Percentiles rank a stretch among this genome's conserved stretches.
phyloP scores from a whole-genome alignment of 2,797 vertebrate species.

The Percopsis omiscomaycus region DNA sequence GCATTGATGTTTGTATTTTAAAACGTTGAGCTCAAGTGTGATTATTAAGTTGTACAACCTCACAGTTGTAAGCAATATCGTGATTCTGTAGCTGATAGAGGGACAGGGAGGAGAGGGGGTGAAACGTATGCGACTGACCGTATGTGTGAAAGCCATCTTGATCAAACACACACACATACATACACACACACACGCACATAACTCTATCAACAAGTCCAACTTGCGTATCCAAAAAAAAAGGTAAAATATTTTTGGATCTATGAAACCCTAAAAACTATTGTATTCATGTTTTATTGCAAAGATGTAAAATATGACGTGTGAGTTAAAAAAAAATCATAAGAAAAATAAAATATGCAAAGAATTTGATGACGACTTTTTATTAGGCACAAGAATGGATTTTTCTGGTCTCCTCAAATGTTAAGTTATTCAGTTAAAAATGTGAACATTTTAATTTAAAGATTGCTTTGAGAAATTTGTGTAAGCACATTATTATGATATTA shows the following conservation, averaged over 20 bases:
- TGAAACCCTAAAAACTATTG: slow-evolving; percentile 98
- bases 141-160: slow-evolving; percentile 87
- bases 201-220: slow-evolving; percentile 83
- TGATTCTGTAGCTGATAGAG: slow-evolving; percentile 90
- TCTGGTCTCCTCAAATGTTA: neutral
- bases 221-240: slow-evolving; percentile 91
- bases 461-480: neutral
- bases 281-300: slow-evolving; percentile 99
- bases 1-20: slow-evolving; percentile 99
- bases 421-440: neutral
- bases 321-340: slow-evolving; percentile 88
- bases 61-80: slow-evolving; percentile 98
- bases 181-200: slow-evolving; percentile 73
- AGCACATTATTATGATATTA: neutral
- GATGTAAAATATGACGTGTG: slow-evolving; percentile 99
- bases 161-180: slow-evolving; percentile 73
- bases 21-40: slow-evolving; percentile 84
- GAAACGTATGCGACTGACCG: slow-evolving; percentile 58
- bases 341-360: slow-evolving; percentile 99
- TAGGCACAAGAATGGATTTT: slow-evolving; percentile 14
- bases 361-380: slow-evolving; percentile 83
- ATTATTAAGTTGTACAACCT: slow-evolving; percentile 95
- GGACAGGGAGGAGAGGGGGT: slow-evolving; percentile 52
- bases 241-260: slow-evolving; percentile 97
- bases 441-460: neutral